Evolutionary conservation across 2,113 vertebrate species (phyloP).

Genomic region (Sakesphorus luctuosus): DNA sequence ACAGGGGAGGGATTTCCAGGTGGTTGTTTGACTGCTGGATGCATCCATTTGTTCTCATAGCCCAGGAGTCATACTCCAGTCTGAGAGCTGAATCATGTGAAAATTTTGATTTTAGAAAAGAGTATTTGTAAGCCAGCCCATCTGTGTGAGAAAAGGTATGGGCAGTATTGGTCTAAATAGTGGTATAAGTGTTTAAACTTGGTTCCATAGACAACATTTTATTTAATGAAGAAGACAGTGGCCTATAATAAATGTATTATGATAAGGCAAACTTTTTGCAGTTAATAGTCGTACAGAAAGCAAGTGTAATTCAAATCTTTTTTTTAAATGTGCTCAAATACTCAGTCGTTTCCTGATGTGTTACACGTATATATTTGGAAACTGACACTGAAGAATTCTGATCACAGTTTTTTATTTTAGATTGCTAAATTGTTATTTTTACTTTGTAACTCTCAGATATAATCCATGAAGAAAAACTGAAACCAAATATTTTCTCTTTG

Average conservation of each 20-base stretch:
- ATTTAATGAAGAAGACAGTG: background rate
- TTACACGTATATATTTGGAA: background rate
- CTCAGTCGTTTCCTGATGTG: background rate
- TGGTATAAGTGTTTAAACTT: background rate
- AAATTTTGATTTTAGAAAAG: background rate
- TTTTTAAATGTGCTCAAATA: background rate
- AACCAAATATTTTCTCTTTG: background rate
- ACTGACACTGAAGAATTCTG: background rate
- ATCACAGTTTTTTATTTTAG: background rate
- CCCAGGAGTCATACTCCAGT: background rate
- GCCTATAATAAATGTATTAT: background rate
- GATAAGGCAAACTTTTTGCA: background rate
- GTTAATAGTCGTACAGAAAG: background rate
- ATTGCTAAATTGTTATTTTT: background rate
- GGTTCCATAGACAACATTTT: background rate
- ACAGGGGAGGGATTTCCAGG: background rate
- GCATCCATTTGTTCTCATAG: background rate
- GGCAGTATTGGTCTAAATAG: background rate
- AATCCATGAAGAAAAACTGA: background rate
- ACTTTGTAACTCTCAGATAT: background rate
- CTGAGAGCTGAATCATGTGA: background rate
- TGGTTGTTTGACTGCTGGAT: background rate
- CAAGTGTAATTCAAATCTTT: background rate
- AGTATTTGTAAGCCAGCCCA: background rate
- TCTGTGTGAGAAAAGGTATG: background rate